Conservation (phyloP, 2,113 vertebrate species). For the Phylloscopus trochilus region DNA sequence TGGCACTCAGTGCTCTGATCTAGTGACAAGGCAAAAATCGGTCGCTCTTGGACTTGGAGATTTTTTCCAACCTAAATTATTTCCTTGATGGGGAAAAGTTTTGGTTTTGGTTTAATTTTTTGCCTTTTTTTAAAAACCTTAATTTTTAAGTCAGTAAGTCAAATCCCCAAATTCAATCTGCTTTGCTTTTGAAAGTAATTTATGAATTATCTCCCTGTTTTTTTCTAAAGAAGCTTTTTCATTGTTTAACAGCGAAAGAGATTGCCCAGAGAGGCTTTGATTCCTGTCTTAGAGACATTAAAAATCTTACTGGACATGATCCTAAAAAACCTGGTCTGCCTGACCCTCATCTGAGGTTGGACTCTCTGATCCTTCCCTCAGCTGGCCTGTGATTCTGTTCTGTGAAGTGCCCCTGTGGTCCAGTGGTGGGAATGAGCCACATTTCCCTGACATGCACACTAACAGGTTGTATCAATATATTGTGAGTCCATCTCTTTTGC, state of each 20-base stretch:
- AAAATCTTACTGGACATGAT: background rate
- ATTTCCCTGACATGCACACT: background rate
- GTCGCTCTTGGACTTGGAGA: background rate
- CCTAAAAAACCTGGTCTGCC: background rate
- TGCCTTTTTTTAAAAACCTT: background rate
- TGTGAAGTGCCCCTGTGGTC: background rate
- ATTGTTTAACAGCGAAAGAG: background rate
- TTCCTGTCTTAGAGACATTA: background rate
- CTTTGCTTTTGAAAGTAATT: background rate
- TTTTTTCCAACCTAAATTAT: background rate
- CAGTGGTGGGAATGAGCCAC: background rate
- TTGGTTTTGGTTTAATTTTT: background rate
- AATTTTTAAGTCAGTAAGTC: background rate
- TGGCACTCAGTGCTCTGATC: background rate
- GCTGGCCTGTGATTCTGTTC: background rate
- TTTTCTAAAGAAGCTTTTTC: background rate
- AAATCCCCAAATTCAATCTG: background rate
- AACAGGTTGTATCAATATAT: background rate
- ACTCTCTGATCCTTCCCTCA: background rate
- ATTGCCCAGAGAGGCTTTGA: background rate
- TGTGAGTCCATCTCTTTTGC: background rate
- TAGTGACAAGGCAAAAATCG: background rate
- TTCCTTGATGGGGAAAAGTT: background rate
- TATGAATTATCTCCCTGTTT: background rate
- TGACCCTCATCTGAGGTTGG: background rate